Base-by-base conservation (phyloP, 2,888 invertebrate species). In the Drepanosiphum platanoidis region DNA sequence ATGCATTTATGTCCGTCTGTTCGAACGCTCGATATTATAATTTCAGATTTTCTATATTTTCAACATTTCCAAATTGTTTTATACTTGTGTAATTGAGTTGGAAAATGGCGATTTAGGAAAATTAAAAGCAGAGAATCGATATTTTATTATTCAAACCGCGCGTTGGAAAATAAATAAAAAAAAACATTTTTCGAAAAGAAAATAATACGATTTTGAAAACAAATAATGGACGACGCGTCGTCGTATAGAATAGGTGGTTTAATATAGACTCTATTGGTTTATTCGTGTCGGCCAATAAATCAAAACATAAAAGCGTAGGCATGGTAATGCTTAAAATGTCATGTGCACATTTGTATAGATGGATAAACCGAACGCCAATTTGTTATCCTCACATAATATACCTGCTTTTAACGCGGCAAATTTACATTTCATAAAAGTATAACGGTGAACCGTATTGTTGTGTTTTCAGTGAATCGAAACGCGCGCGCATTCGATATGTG, bases 321-420 rank as follows among this genome's bases (percentile, higher is more conserved):
- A 30, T 27, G 42, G n/a, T n/a, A n/a, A 71, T 39, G 39, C 42
- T 72, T 72, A 72, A 30, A 72, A 27, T 46, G 42, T 46, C 30
- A 46, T 46, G 18, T 72, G n/a, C n/a, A n/a, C n/a, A 30, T 72
- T 42, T 8, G 9, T 8, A 46, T 9, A 72, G 18, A 72, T 46
- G 42, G 27, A 70, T 11, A 9, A n/a, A 11, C 13, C 70, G 27
- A 18, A 46, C 22, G 27, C 34, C 75, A 32, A 75, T 75, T 75
- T 75, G 52, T 75, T 75, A 58, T 58, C 46, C 30, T 72, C 46
- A 72, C n/a, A 71, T 13, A 9, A 46, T 46, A 46, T n/a, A n/a
- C 27, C 75, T 34, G 58, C n/a, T 75, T 34, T 15, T 15, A 34
- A 22, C 32, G 34, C 34, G 15, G 58, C 34, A 58, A 75, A 75